phyloP scores from a whole-genome alignment of 1,140 invertebrate species.

The Trichonephila clavipes region DNA sequence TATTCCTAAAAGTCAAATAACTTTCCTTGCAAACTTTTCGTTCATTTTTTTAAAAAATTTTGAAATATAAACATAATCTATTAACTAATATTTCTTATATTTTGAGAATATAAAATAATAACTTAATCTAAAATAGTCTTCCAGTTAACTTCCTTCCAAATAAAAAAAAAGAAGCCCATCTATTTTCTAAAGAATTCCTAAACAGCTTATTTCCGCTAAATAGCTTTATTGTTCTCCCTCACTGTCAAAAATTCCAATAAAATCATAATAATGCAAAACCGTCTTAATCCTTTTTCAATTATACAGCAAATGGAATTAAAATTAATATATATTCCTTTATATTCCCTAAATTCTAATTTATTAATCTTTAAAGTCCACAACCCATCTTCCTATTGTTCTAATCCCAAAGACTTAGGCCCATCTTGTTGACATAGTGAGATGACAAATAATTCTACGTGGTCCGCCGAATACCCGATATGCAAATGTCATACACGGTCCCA shows the following conservation, averaged over 20 bases:
- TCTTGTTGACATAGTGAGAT: slow-evolving; percentile 46
- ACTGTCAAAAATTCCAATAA: neutral
- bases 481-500: slow-evolving; percentile 38
- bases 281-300: neutral
- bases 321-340: neutral
- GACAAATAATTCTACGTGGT: neutral
- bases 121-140: no score
- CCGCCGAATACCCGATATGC: slow-evolving; percentile 5
- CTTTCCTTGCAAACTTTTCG: no score
- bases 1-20: no score
- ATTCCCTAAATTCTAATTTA: slow-evolving; percentile 17
- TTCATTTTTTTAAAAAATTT: no score
- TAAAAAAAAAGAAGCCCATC: no score
- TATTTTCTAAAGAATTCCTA: neutral
- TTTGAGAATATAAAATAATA: no score
- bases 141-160: no score
- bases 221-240: neutral
- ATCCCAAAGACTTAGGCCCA: slow-evolving; percentile 14
- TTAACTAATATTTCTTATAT: no score
- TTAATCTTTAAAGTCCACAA: slow-evolving; percentile 38
- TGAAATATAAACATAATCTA: no score
- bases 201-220: neutral
- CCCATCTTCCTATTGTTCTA: slow-evolving; percentile 27
- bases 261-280: neutral
- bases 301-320: slow-evolving; percentile 9